Conservation (phyloP, 2,113 vertebrate genomes). For the Albula goreensis region DNA sequence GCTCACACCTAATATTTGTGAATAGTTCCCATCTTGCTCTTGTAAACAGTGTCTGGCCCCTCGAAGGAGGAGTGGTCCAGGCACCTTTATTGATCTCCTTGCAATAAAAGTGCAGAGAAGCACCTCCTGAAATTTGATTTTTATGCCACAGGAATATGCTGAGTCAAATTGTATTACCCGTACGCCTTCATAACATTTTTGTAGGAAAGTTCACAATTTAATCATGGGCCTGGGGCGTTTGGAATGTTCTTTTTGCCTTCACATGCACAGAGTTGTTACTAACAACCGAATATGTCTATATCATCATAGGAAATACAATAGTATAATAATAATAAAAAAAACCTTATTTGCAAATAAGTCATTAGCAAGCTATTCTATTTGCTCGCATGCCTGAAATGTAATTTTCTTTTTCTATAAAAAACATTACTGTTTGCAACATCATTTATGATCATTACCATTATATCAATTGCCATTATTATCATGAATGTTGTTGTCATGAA, state of each 20-base stretch:
- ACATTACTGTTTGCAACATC: background rate
- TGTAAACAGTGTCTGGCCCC: constrained; percentile 56
- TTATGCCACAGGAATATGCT: constrained; percentile 62
- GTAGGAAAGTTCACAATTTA: constrained; percentile 61
- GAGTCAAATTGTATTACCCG: constrained; percentile 60
- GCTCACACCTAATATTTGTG: constrained; percentile 62
- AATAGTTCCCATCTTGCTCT: constrained; percentile 53
- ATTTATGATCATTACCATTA: constrained; percentile 1
- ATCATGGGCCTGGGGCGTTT: constrained; percentile 51
- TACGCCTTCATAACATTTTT: constrained; percentile 50
- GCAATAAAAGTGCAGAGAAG: constrained; percentile 62
- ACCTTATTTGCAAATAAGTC: background rate
- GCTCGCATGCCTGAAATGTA: background rate
- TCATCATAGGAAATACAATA: constrained; percentile 24
- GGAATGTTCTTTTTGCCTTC: constrained; percentile 46
- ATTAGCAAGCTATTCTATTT: constrained; percentile 1
- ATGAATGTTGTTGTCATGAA: constrained; percentile 3
- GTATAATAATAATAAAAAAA: constrained; percentile 25
- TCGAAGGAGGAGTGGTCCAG: constrained; percentile 48
- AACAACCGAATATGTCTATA: constrained; percentile 47
- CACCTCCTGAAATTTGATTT: constrained; percentile 65
- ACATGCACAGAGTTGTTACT: constrained; percentile 39
- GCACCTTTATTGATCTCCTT: constrained; percentile 65
- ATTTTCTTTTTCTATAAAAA: background rate
- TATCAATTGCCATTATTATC: background rate